Base-by-base conservation (phyloP, 1,140 invertebrate genomes). In the Bombus affinis region DNA sequence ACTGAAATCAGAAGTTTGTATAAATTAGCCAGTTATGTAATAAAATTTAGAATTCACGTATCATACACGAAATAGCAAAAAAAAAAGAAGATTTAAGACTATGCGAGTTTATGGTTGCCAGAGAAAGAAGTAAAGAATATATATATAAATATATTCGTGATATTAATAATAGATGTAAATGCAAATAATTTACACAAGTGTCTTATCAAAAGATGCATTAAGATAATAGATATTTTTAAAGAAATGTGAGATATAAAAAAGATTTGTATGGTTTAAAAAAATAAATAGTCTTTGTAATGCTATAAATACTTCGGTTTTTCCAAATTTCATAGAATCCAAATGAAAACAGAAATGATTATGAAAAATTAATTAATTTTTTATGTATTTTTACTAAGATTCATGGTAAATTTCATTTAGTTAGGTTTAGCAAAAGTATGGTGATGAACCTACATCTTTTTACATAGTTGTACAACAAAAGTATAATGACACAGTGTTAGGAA, bases 1-100 rank as follows among this genome's bases (percentile, higher is more conserved):
- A 97, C 97, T 98, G 96, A 68, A 97, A 97, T 78, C 83, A 80
- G 3, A 85, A 80, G 35, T 84, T 84, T 2, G 13, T 22, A 70
- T 74, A 22, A 62, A 66, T 53, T 22, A 22, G 18, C 1, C 18
- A 18, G 1, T 71, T 78, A 13, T 9, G 28, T 44, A 78, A 79
- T 62, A 9, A 15, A 35, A 70, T 76, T 12, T 47, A 5, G 1
- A 32, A 39, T 57, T 75, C 32, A 35, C 18, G 8, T 32, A 18
- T 32, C 5, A 22, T 32, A n/a, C 59, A 9, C 10, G 3, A 5
- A 62, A 62, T 62, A 28, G 5, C 3, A 62, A 62, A n/a, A 62
- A 28, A 10, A 4, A 13, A n/a, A 59, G 28, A 3, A 13, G 12
- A 62, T 28, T 10, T 28, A 28, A 28, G 3, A 13, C 28, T 62